A percentile compares a stretch with the other conserved stretches of the same genome.
These are phyloP conservation scores for Campylomormyrus numenius DNA, from an alignment of 2,113 vertebrate species.

Conservation along the genomic window DNA sequence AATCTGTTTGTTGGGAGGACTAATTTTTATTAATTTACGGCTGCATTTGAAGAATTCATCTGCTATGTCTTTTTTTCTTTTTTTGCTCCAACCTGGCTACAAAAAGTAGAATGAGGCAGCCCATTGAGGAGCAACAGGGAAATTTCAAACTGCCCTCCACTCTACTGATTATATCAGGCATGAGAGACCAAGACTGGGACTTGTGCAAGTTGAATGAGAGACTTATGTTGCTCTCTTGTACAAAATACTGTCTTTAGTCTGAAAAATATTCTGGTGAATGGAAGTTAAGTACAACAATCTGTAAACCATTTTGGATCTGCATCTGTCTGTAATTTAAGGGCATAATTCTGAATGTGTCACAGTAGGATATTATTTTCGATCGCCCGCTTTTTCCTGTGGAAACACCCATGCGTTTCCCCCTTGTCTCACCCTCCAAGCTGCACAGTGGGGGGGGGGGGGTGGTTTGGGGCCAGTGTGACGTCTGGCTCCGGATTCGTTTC, in stretches of 20 bases:
- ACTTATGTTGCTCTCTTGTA: neutral
- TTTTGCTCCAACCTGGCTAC: neutral
- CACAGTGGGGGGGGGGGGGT: neutral
- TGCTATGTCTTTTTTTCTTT: neutral
- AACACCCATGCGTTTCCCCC: neutral
- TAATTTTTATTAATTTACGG: neutral
- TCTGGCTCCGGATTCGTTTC: neutral
- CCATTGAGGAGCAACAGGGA: neutral
- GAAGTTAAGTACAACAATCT: conserved; percentile 43
- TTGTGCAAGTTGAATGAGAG: neutral
- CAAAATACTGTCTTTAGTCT: neutral
- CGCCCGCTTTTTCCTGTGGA: neutral
- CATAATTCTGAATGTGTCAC: neutral
- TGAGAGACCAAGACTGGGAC: neutral
- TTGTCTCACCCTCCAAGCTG: neutral
- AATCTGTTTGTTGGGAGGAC: neutral
- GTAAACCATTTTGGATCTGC: neutral
- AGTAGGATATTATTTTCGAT: neutral
- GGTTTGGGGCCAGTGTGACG: neutral
- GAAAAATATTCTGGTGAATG: neutral
- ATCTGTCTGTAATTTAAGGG: neutral
- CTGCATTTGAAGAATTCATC: neutral
- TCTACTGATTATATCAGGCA: neutral
- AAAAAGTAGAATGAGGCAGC: neutral
- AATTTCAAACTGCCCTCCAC: neutral